Percentiles rank a stretch among this genome's conserved stretches.
Evolutionary conservation across 1,140 invertebrate species (phyloP).

Genomic region (Orius insidiosus): DNA sequence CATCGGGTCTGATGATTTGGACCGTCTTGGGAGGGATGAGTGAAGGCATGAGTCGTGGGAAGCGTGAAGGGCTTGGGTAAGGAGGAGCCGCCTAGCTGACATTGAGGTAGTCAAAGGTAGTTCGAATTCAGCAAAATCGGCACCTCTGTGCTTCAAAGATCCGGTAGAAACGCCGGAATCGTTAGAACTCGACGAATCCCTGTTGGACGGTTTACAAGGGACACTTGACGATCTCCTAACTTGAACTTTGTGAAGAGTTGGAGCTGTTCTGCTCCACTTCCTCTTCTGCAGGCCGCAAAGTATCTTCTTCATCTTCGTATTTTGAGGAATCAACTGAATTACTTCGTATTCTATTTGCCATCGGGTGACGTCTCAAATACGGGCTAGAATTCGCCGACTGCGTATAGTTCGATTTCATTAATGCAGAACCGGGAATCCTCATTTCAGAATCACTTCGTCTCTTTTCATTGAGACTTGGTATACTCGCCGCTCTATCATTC

Average conservation of each 20-base stretch:
- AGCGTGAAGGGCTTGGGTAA: slow-evolving; percentile 21
- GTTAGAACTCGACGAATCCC: slow-evolving; percentile 68
- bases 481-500: slow-evolving; percentile 42
- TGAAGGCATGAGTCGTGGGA: slow-evolving; percentile 34
- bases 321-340: slow-evolving; percentile 53
- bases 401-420: slow-evolving; percentile 23
- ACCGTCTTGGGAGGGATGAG: slow-evolving; percentile 46
- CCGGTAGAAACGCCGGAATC: slow-evolving; percentile 66
- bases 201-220: slow-evolving; percentile 55
- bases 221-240: slow-evolving; percentile 65
- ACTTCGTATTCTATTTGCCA: slow-evolving; percentile 36
- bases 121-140: slow-evolving; percentile 49
- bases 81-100: slow-evolving; percentile 30
- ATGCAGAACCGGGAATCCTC: slow-evolving; percentile 34
- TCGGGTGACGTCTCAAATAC: slow-evolving; percentile 35
- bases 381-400: slow-evolving; percentile 28
- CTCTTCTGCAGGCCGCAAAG: slow-evolving; percentile 5
- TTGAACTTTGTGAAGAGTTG: slow-evolving; percentile 28
- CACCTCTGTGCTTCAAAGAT: slow-evolving; percentile 40
- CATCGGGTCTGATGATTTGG: slow-evolving; percentile 55
- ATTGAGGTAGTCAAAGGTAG: slow-evolving; percentile 39
- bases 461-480: slow-evolving; percentile 37
- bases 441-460: slow-evolving; percentile 35
- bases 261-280: background rate
- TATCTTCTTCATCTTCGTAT: slow-evolving; percentile 6